Evolutionary conservation across 1,140 invertebrate genomes (phyloP).

Genomic region (Galleria mellonella): DNA sequence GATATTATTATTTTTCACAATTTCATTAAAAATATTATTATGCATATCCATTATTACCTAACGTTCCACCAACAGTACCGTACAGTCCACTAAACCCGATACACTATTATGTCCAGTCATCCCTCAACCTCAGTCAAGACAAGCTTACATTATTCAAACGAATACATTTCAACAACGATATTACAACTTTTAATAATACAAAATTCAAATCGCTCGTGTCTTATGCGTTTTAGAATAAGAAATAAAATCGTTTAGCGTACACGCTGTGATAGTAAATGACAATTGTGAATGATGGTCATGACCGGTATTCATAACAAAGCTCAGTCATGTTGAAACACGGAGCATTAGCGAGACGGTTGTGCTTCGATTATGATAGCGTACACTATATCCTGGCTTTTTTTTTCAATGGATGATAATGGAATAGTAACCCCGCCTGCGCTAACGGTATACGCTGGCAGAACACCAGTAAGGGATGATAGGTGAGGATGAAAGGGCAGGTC

Average conservation of each 20-base stretch:
- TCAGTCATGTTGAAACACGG: slow-evolving; percentile 35
- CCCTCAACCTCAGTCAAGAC: slow-evolving; percentile 43
- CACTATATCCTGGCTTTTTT: too few relatives aligned
- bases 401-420: too few relatives aligned
- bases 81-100: slow-evolving; percentile 24
- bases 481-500: too few relatives aligned
- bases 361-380: slow-evolving; percentile 27
- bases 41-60: slow-evolving; percentile 15
- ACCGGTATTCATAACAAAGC: slow-evolving; percentile 41
- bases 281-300: slow-evolving; percentile 11
- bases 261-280: slow-evolving; percentile 3
- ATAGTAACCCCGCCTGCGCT: too few relatives aligned
- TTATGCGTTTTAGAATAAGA: slow-evolving; percentile 2
- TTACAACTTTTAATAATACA: background rate
- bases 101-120: slow-evolving; percentile 64
- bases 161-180: slow-evolving; percentile 12
- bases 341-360: slow-evolving; percentile 36
- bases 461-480: too few relatives aligned
- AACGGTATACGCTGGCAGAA: too few relatives aligned
- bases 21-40: too few relatives aligned
- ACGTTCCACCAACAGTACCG: slow-evolving; percentile 26
- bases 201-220: background rate
- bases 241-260: slow-evolving; percentile 6
- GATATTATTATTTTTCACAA: too few relatives aligned
- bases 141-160: slow-evolving; percentile 67